phyloP scores from a whole-genome alignment of 2,888 invertebrate species.

The Petrolisthes manimaculis region DNA sequence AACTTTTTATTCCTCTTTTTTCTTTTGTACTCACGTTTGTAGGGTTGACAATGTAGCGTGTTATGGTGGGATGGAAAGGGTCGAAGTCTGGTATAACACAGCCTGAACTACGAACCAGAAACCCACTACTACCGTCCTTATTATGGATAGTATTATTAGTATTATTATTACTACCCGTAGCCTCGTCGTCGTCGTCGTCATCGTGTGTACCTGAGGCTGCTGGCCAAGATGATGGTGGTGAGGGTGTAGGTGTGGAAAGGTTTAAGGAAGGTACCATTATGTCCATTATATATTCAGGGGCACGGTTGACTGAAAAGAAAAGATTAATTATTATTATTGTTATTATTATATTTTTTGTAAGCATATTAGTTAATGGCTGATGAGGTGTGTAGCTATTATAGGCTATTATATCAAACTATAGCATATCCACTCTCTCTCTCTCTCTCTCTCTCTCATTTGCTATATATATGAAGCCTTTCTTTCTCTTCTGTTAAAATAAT shows the following conservation, averaged over 20 bases:
- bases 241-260: not conserved
- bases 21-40: not conserved
- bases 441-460: not conserved
- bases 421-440: not conserved
- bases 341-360: not conserved
- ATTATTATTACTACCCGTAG: no score
- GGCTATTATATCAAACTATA: not conserved
- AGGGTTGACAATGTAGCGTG: slow-evolving; percentile 39
- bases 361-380: not conserved
- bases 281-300: slow-evolving; percentile 43
- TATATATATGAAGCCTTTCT: no score
- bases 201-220: not conserved
- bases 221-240: not conserved
- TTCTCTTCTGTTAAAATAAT: not conserved
- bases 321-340: not conserved
- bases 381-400: not conserved
- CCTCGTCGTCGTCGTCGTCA: not conserved
- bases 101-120: slow-evolving; percentile 43
- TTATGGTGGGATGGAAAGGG: slow-evolving; percentile 49
- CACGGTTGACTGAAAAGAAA: slow-evolving; percentile 28
- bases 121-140: slow-evolving; percentile 23
- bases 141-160: no score
- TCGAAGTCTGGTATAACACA: slow-evolving; percentile 54
- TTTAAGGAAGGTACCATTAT: slow-evolving; percentile 39
- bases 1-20: no score